Evolutionary conservation across 2,797 vertebrate genomes (phyloP).

Genomic region (Halcyon chelicuti): DNA sequence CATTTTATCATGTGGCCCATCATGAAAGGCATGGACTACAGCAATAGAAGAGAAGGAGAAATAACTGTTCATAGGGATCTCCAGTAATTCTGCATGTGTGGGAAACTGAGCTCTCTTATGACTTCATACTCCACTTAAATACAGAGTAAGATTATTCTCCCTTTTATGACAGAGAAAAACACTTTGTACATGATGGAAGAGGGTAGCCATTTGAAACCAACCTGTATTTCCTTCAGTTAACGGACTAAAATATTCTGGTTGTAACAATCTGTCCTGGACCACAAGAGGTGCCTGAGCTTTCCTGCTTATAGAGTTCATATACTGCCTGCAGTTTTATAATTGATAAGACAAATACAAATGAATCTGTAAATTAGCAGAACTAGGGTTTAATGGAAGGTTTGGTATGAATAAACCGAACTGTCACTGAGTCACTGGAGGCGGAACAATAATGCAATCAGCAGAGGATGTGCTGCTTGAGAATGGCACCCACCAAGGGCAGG

Average conservation of each 20-base stretch:
- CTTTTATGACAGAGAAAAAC: background rate
- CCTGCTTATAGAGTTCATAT: background rate
- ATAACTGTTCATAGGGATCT: background rate
- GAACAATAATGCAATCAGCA: conserved; percentile 68
- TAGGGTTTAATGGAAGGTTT: conserved; percentile 23
- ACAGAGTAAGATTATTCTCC: background rate
- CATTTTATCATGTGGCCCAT: background rate
- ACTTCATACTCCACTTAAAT: background rate
- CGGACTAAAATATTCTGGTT: background rate
- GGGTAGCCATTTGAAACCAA: background rate
- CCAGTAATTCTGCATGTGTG: background rate
- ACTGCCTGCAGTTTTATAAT: background rate
- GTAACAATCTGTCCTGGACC: background rate
- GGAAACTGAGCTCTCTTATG: background rate
- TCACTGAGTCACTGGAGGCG: conserved; percentile 3
- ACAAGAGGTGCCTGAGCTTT: background rate
- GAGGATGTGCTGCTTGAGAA: conserved; percentile 31
- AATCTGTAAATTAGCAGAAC: conserved; percentile 27
- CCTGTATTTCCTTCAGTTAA: background rate
- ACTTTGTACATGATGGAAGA: background rate
- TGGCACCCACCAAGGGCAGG: background rate
- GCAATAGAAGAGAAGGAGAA: background rate
- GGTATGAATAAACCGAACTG: conserved; percentile 35
- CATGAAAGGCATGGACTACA: background rate
- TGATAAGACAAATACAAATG: background rate